phyloP scores from a whole-genome alignment of 2,797 vertebrate genomes.

The Potorous gilbertii region DNA sequence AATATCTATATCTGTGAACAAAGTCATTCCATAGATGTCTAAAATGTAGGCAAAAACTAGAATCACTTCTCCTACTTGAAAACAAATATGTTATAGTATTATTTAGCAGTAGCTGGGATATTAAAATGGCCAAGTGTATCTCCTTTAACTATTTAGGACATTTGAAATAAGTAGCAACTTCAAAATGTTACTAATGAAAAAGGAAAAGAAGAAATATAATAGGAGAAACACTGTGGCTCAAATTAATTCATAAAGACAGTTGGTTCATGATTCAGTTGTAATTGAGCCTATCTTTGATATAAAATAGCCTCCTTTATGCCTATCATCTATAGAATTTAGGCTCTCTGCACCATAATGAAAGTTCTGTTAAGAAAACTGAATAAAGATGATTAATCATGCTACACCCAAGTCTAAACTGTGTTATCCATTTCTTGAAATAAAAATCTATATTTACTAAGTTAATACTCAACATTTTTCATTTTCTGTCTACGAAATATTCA shows the following conservation, averaged over 20 bases:
- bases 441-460: slow-evolving; percentile 25
- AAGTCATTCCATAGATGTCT: neutral
- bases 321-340: slow-evolving; percentile 27
- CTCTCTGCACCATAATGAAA: slow-evolving; percentile 44
- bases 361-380: slow-evolving; percentile 53
- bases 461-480: slow-evolving; percentile 63
- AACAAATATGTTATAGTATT: slow-evolving; percentile 28
- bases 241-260: slow-evolving; percentile 43
- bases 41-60: slow-evolving; percentile 30
- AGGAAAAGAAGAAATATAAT: neutral
- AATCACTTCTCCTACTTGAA: slow-evolving; percentile 37
- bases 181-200: slow-evolving; percentile 46
- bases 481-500: slow-evolving; percentile 67
- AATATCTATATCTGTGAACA: neutral
- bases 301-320: slow-evolving; percentile 40
- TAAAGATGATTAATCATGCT: slow-evolving; percentile 52
- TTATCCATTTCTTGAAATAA: neutral
- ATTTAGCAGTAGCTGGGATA: slow-evolving; percentile 5
- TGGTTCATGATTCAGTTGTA: slow-evolving; percentile 31
- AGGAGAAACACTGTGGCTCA: slow-evolving; percentile 41
- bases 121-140: slow-evolving; percentile 37
- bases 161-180: slow-evolving; percentile 42
- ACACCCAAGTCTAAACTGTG: slow-evolving; percentile 32
- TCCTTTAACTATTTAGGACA: slow-evolving; percentile 52
- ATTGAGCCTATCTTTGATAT: slow-evolving; percentile 8